Evolutionary conservation across 2,113 vertebrate species (phyloP).

Genomic region (Bujurquina vittata): DNA sequence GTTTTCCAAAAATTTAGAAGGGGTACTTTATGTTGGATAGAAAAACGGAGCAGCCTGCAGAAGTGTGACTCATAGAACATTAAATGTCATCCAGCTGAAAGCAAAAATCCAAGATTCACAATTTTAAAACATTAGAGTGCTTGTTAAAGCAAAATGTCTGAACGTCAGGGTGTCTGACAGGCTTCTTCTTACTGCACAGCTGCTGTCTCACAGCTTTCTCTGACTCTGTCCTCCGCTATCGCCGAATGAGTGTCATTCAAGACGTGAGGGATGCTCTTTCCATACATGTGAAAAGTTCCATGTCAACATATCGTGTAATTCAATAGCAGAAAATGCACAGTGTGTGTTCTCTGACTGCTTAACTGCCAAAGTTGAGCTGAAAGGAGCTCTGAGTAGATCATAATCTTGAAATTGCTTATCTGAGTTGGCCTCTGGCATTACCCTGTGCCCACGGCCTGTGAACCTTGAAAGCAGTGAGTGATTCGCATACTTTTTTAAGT

Average conservation of each 20-base stretch:
- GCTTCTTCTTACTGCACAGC: background rate
- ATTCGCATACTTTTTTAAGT: background rate
- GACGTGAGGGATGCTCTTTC: background rate
- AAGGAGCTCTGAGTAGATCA: background rate
- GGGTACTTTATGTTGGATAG: background rate
- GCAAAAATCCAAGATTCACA: background rate
- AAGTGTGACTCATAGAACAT: conserved; percentile 10
- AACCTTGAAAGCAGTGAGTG: background rate
- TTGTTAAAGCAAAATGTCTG: background rate
- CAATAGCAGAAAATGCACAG: background rate
- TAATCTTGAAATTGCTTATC: background rate
- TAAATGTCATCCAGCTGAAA: background rate
- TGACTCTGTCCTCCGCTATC: background rate
- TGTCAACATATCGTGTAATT: accelerated
- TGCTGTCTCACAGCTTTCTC: background rate
- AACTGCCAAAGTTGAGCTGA: background rate
- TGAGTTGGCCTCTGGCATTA: background rate
- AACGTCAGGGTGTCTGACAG: background rate
- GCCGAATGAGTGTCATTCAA: background rate
- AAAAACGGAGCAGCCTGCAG: background rate
- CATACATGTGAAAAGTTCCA: background rate
- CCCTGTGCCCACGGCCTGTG: background rate
- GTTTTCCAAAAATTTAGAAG: background rate
- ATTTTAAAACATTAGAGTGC: no score
- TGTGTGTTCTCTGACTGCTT: background rate